phyloP scores from a whole-genome alignment of 2,888 invertebrate genomes.

The Agelastica alni region DNA sequence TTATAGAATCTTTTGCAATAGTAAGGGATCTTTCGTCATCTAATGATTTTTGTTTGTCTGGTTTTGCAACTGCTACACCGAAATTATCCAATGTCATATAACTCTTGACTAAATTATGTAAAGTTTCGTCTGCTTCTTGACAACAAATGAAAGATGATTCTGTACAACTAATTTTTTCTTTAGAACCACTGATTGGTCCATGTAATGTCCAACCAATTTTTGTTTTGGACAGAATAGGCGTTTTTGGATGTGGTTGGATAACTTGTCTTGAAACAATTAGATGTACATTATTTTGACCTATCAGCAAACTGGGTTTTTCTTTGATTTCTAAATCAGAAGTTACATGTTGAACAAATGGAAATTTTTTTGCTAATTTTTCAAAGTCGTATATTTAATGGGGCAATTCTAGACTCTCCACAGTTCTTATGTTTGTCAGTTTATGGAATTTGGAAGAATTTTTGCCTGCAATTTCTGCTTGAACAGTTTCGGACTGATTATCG shows the following conservation, averaged over 20 bases:
- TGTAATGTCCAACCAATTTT: background rate
- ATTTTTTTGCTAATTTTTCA: background rate
- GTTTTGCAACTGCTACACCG: background rate
- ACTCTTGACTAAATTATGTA: conserved; percentile 3
- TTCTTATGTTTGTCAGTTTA: background rate
- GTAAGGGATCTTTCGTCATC: background rate
- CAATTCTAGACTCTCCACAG: background rate
- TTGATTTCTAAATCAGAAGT: background rate
- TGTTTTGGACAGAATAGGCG: conserved; percentile 3
- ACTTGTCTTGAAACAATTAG: conserved; percentile 4
- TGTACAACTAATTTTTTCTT: too few relatives aligned
- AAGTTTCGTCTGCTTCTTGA: background rate
- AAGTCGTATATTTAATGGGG: background rate
- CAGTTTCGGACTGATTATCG: conserved; percentile 1
- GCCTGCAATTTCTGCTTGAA: background rate
- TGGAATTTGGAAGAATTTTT: conserved; percentile 1
- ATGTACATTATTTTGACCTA: conserved; percentile 5
- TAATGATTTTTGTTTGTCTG: background rate
- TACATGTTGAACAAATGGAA: conserved; percentile 4
- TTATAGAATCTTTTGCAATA: conserved; percentile 1
- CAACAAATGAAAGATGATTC: background rate
- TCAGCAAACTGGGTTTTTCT: conserved; percentile 2
- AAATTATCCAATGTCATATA: conserved; percentile 1
- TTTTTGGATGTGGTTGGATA: background rate
- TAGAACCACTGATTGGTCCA: background rate